phyloP scores from a whole-genome alignment of 2,113 vertebrate genomes.

The Opisthocomus hoazin region DNA sequence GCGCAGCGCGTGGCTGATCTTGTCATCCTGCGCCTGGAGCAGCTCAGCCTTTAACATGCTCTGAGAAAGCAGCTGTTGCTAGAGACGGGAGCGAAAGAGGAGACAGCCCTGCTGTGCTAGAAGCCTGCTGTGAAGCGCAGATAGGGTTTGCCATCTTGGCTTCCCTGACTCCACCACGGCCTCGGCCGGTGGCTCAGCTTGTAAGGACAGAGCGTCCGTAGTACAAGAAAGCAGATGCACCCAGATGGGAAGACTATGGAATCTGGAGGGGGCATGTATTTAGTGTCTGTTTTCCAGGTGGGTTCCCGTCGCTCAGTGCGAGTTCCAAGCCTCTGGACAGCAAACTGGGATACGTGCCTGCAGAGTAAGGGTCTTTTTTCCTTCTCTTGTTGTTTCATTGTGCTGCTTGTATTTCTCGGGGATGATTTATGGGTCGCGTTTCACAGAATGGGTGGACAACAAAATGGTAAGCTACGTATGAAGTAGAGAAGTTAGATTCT shows the following conservation, averaged over 20 bases:
- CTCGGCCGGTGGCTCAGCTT: not conserved
- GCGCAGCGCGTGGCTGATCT: not conserved
- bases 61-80: not conserved
- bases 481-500: not conserved
- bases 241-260: accelerated
- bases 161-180: accelerated
- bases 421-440: not conserved
- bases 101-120: not conserved
- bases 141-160: accelerated
- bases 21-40: not conserved
- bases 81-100: not conserved
- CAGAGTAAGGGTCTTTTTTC: slow-evolving; percentile 52
- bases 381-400: not conserved
- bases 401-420: not conserved
- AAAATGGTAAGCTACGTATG: too few species aligned
- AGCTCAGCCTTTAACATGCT: not conserved
- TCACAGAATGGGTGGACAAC: accelerated
- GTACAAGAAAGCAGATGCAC: not conserved
- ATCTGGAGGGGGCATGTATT: accelerated
- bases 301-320: not conserved
- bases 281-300: slow-evolving; percentile 34
- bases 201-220: accelerated
- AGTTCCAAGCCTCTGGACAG: slow-evolving; percentile 18
- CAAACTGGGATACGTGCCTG: slow-evolving; percentile 66
- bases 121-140: not conserved